Evolutionary conservation across 1,140 invertebrate genomes (phyloP).

Genomic region (Pseudobourletiella spinata): DNA sequence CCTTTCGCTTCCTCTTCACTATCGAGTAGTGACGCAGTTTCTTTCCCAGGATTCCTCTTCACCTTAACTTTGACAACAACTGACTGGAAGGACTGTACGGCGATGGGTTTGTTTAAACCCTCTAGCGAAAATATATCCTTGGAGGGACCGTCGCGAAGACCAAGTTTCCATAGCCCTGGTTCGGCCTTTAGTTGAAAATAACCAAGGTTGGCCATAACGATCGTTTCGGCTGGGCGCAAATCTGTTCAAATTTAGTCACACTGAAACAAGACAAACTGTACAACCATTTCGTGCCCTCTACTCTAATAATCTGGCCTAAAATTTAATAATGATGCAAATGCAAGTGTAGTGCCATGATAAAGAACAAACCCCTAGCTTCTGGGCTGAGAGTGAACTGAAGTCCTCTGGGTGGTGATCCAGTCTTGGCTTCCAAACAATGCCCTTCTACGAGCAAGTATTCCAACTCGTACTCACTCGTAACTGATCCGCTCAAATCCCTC

Average conservation of each 20-base stretch:
- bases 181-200: conserved; percentile 97
- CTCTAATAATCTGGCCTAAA: no score
- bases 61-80: conserved; percentile 86
- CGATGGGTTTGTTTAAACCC: conserved; percentile 58
- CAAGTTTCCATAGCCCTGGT: conserved; percentile 87
- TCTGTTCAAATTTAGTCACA: neutral
- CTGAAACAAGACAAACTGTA: neutral
- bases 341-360: neutral
- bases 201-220: conserved; percentile 99
- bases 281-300: no score
- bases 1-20: conserved; percentile 60
- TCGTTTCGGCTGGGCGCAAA: conserved; percentile 71
- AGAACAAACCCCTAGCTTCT: conserved; percentile 33
- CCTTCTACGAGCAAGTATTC: conserved; percentile 87
- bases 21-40: conserved; percentile 74
- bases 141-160: conserved; percentile 78
- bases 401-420: conserved; percentile 88
- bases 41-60: conserved; percentile 78
- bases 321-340: no score
- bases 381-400: conserved; percentile 87
- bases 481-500: conserved; percentile 54
- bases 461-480: conserved; percentile 73
- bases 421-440: conserved; percentile 88
- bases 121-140: conserved; percentile 71
- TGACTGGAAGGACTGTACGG: conserved; percentile 80